phyloP scores from a whole-genome alignment of 2,888 invertebrate species.

The Melieria omissa region DNA sequence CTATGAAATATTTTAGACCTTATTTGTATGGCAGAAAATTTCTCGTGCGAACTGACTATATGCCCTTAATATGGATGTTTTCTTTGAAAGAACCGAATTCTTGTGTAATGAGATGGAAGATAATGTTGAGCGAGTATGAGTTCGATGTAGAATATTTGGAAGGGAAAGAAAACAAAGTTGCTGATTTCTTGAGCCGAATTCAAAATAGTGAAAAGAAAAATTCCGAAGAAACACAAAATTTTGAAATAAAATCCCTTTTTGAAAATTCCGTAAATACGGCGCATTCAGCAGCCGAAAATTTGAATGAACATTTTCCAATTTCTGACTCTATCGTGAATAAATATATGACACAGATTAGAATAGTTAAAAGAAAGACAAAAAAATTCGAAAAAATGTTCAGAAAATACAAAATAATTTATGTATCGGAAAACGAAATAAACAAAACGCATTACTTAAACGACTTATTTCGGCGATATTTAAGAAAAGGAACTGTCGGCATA shows the following conservation, averaged over 20 bases:
- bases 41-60: background rate
- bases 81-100: background rate
- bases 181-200: constrained; percentile 5
- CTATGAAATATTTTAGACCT: constrained; percentile 6
- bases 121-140: background rate
- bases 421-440: no score
- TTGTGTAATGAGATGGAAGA: constrained; percentile 1
- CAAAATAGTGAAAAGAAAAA: background rate
- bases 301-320: no score
- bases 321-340: no score
- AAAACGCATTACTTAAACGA: background rate
- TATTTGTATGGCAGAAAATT: constrained; percentile 5
- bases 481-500: background rate
- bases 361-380: no score
- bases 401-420: no score
- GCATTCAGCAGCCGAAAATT: no score
- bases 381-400: no score
- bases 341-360: no score
- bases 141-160: constrained; percentile 4
- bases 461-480: background rate
- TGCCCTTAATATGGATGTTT: background rate
- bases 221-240: constrained; percentile 4
- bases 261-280: no score
- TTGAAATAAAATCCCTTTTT: constrained; percentile 10
- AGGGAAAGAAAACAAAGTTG: constrained; percentile 8